Base-by-base conservation (phyloP, 2,888 invertebrate genomes). In the Bellardia bayeri region DNA sequence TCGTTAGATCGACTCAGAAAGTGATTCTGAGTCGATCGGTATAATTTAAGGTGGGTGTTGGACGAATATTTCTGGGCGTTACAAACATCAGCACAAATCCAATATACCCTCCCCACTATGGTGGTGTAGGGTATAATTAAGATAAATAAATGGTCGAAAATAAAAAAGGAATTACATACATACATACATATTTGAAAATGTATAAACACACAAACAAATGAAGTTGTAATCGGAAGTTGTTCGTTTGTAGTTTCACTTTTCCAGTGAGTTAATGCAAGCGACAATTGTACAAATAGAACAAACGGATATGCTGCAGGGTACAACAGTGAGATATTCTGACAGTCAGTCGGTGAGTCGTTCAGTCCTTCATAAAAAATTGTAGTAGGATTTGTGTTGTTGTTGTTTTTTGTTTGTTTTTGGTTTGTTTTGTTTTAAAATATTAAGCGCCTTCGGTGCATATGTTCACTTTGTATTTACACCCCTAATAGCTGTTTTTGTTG, bases 191-290 rank as follows among this genome's bases (percentile, higher is more conserved):
- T 64, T 42, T 61, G 71, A 23, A 83, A 78, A 64, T 69, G 54
- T 69, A 91, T 90, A 91, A 92, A 89, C 58, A 91, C 90, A 91
- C 92, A 89, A 91, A 92, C 91, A 92, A 92, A 92, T 92, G 91
- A 92, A 92, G 92, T 92, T 92, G 92, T 92, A 92, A 92, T 92
- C 92, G 92, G 93, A 92, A 92, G 92, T 92, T 91, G 91, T 92
- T 92, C 93, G 93, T 92, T 92, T 92, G 92, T 90, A 86, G 89
- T 88, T 76, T 82, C 75, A 83, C 68, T 82, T 69, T 61, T 86
- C 54, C 63, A 75, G 68, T 86, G 11, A n/a, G 45, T 49, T 45
- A 87, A 75, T 79, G 76, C 66, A 63, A 81, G 89, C 91, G 92
- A 91, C 91, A 92, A 91, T 92, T 91, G 91, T 90, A 91, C 92